Percentiles rank a stretch among this genome's conserved stretches.
phyloP scores from a whole-genome alignment of 1,140 invertebrate genomes.

The Drosophila bifasciata region DNA sequence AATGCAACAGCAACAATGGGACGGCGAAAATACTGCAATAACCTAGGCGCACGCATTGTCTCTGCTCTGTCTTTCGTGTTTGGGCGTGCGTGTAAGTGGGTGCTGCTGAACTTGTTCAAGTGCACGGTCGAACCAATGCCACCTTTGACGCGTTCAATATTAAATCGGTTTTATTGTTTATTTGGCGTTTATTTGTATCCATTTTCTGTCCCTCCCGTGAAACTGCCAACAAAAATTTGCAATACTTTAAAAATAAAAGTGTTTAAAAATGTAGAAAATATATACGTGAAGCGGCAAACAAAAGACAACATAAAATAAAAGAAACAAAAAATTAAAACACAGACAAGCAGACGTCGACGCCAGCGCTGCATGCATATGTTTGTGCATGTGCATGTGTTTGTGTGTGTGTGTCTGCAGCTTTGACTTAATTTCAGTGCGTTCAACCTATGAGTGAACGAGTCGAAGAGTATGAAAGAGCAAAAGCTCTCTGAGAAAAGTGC shows the following conservation, averaged over 20 bases:
- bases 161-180: not conserved
- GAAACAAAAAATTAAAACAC: constrained; percentile 31
- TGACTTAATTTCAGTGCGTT: constrained; percentile 84
- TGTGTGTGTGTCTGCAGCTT: constrained; percentile 64
- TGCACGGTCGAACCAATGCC: constrained; percentile 28
- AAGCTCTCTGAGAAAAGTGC: constrained; percentile 25
- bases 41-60: constrained; percentile 54
- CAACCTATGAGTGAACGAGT: constrained; percentile 61
- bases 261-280: constrained; percentile 35
- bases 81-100: constrained; percentile 29
- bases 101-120: constrained; percentile 70
- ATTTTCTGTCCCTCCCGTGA: not conserved
- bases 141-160: constrained; percentile 14
- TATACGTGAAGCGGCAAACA: constrained; percentile 48
- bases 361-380: no score
- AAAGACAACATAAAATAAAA: constrained; percentile 22
- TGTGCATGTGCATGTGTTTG: no score
- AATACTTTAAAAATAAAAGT: constrained; percentile 15
- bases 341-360: no score
- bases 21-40: constrained; percentile 25
- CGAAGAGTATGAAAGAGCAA: constrained; percentile 23
- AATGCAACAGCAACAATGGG: constrained; percentile 18
- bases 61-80: constrained; percentile 1
- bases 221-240: constrained; percentile 1
- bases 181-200: constrained; percentile 9